These are phyloP conservation scores for Aphyosemion australe DNA, from an alignment of 2,113 vertebrate genomes.

Conservation along the genomic window DNA sequence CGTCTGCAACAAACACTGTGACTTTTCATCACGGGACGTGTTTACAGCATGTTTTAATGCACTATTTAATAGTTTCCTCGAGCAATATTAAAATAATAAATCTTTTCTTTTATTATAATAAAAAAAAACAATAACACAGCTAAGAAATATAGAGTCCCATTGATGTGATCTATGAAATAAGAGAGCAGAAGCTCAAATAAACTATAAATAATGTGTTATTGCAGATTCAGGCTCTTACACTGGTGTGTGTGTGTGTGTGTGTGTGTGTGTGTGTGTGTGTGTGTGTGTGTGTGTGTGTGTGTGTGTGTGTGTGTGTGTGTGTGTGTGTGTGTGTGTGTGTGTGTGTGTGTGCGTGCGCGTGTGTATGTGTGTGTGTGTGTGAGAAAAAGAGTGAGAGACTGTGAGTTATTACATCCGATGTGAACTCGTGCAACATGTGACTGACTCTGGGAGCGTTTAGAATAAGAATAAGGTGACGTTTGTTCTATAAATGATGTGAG, in stretches of 20 bases:
- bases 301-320: conserved; percentile 5
- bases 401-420: conserved; percentile 15
- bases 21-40: conserved; percentile 10
- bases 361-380: conserved; percentile 2
- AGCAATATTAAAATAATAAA: conserved; percentile 22
- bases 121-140: conserved; percentile 12
- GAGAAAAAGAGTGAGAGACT: background rate
- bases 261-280: conserved; percentile 7
- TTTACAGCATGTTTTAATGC: conserved; percentile 5
- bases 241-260: conserved; percentile 3
- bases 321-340: conserved; percentile 7
- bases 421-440: conserved; percentile 26
- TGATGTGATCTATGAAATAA: conserved; percentile 33
- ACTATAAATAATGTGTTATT: conserved; percentile 26
- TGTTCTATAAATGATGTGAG: conserved; percentile 18
- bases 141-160: conserved; percentile 14
- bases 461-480: conserved; percentile 12
- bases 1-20: conserved; percentile 21
- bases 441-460: conserved; percentile 6
- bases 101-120: conserved; percentile 1
- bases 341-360: conserved; percentile 12
- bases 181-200: conserved; percentile 26
- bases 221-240: conserved; percentile 9
- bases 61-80: background rate
- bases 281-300: conserved; percentile 9